Base-by-base conservation (phyloP, 2,113 vertebrate species). In the Peromyscus californicus region DNA sequence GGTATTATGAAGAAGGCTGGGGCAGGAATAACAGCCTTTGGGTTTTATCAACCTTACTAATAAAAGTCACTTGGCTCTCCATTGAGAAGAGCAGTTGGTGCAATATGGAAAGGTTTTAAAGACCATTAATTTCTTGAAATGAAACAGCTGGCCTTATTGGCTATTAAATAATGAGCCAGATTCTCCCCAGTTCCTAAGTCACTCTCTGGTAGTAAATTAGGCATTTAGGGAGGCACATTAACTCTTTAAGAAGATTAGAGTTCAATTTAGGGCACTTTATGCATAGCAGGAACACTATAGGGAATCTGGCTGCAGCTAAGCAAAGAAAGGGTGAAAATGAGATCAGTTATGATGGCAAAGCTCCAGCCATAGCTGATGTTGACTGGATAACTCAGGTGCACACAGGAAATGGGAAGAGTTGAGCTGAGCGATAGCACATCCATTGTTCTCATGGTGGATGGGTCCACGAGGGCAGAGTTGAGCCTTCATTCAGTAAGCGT, bases 101-200 rank as follows among this genome's bases (percentile, higher is more conserved):
- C 95, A 98, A 98, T 98, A 97, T 98, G 98, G 98, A 98, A 98
- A 98, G 97, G 97, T 98, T 99, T 99, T 98, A 98, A 98, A 98
- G 97, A 98, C 98, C 98, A 97, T 98, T 98, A 98, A 98, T 98
- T 98, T 98, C 98, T 98, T 98, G 98, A 99, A 98, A 98, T 98
- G 98, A 91, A 99, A 97, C 98, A 99, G 98, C 98, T 98, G 98
- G 98, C 83, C 96, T 98, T 93, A 98, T 98, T 98, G 98, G 98
- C 97, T 98, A 98, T 98, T 97, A 98, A 98, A 97, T 98, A 98
- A 98, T 98, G 96, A 97, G 97, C 96, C 96, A 97, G 98, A 97
- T 98, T 98, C 97, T 97, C 97, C 94, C 97, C 54, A 97, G 97
- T 97, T 97, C 97, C 95, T 82, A 96, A 97, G 97, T 97, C 91